phyloP scores from a whole-genome alignment of 2,888 invertebrate genomes.

The Papilio elwesi region DNA sequence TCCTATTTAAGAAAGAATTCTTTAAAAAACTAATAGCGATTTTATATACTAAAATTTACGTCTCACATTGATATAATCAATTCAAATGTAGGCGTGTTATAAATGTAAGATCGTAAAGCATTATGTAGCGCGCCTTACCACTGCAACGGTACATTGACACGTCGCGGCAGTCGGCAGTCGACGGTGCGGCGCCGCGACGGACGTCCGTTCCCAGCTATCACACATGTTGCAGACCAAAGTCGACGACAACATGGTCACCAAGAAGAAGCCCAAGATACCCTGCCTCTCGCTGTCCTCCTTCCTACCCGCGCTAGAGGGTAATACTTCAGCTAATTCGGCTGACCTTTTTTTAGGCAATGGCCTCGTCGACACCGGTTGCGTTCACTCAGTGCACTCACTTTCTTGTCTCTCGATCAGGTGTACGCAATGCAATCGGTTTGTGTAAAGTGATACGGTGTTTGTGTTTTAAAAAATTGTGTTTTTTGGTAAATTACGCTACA shows the following conservation, averaged over 20 bases:
- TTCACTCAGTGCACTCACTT: constrained; percentile 81
- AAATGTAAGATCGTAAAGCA: constrained; percentile 29
- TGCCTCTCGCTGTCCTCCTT: constrained; percentile 78
- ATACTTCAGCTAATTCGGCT: constrained; percentile 52
- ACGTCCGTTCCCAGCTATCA: constrained; percentile 65
- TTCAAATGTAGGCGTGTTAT: background rate
- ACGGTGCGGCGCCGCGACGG: constrained; percentile 72
- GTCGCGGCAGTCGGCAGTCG: constrained; percentile 60
- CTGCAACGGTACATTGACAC: constrained; percentile 73
- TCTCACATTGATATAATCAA: background rate
- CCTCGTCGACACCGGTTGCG: constrained; percentile 77
- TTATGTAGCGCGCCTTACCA: constrained; percentile 67
- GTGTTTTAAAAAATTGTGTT: constrained; percentile 61
- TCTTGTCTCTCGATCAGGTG: constrained; percentile 81
- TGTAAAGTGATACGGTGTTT: constrained; percentile 57
- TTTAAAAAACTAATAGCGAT: no score
- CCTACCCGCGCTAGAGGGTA: constrained; percentile 81
- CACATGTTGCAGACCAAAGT: constrained; percentile 76
- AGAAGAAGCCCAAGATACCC: constrained; percentile 82
- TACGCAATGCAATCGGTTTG: constrained; percentile 67
- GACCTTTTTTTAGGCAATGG: constrained; percentile 69
- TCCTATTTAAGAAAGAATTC: no score
- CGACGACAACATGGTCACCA: constrained; percentile 77
- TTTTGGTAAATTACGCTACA: constrained; percentile 32
- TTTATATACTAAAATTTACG: background rate